Base-by-base conservation (phyloP, 1,140 invertebrate species). In the Agraylea sexmaculata region DNA sequence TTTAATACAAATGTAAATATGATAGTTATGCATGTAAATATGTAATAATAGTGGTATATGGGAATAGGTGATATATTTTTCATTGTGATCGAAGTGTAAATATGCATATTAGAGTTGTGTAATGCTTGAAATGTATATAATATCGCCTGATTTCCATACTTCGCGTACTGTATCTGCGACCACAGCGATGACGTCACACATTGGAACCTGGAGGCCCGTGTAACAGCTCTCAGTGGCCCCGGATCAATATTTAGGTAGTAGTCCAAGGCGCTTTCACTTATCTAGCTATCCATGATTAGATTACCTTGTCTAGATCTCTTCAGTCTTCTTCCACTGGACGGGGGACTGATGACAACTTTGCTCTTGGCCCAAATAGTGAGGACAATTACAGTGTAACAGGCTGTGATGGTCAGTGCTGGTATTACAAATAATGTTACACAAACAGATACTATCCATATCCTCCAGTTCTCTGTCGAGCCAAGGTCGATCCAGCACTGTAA, bases 401-500 rank as follows among this genome's bases (percentile, higher is more conserved):
- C 78, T 1, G 84, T 77, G 30, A 96, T 96, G 49, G 93, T 87
- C 20, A 94, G 49, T 0, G 90, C 83, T 1, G 92, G 92, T 12
- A 90, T 64, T 18, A 91, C 73, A 65, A 95, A 93, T 3, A 94
- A 73, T 22, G 80, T 76, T 3, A 84, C 57, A 4, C 87, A 80
- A 0, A 94, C 80, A 16, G 87, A 53, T 0, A 79, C 83, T 75
- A 95, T 82, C 66, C 92, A 96, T 10, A 94, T 67, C 62, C 84
- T 80, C 90, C 90, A 94, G 34, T 82, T 70, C 55, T 74, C 71
- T 0, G 74, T 66, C 1, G 75, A 69, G 0, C 75, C 71, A 28
- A 95, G 59, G 15, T 90, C 83, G 41, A 93, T 91, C 87, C 88
- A 93, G 60, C 90, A 95, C 58, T 93, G 89, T 1, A 74, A 64